phyloP scores from a whole-genome alignment of 2,888 invertebrate genomes.

The Rhorus exstirpatorius region DNA sequence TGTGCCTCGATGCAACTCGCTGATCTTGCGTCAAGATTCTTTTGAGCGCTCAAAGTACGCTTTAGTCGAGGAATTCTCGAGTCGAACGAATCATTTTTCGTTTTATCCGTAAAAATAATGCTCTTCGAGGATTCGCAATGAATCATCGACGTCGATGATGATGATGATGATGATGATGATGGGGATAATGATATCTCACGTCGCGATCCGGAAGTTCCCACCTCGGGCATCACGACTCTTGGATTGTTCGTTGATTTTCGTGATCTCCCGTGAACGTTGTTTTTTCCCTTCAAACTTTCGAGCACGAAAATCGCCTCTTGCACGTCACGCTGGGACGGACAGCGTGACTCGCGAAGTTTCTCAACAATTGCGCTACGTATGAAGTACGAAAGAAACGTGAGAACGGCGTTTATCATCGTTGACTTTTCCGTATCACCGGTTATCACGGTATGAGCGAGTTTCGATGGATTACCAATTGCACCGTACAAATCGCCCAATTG shows the following conservation, averaged over 20 bases:
- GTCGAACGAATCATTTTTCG: slow-evolving; percentile 29
- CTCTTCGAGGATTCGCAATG: slow-evolving; percentile 39
- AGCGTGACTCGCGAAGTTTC: slow-evolving; percentile 78
- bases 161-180: no score
- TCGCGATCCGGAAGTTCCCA: no score
- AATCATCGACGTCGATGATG: slow-evolving; percentile 25
- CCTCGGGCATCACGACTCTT: no score
- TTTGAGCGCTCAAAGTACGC: slow-evolving; percentile 77
- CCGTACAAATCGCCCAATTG: slow-evolving; percentile 95
- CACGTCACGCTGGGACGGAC: slow-evolving; percentile 78
- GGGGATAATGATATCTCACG: no score
- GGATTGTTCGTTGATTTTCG: background rate
- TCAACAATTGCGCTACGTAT: slow-evolving; percentile 87
- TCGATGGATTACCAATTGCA: slow-evolving; percentile 92
- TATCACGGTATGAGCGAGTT: slow-evolving; percentile 93
- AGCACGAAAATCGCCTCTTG: slow-evolving; percentile 78
- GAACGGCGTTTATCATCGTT: slow-evolving; percentile 90
- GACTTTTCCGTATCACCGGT: slow-evolving; percentile 89
- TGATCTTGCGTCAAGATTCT: slow-evolving; percentile 77
- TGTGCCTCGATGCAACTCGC: slow-evolving; percentile 68
- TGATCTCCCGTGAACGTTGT: slow-evolving; percentile 61
- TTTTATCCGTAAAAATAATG: background rate
- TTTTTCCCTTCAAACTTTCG: slow-evolving; percentile 75
- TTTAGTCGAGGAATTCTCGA: slow-evolving; percentile 74
- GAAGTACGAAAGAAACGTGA: slow-evolving; percentile 94